Base-by-base conservation (phyloP, 2,888 invertebrate species). In the Ischnus inquisitorius region DNA sequence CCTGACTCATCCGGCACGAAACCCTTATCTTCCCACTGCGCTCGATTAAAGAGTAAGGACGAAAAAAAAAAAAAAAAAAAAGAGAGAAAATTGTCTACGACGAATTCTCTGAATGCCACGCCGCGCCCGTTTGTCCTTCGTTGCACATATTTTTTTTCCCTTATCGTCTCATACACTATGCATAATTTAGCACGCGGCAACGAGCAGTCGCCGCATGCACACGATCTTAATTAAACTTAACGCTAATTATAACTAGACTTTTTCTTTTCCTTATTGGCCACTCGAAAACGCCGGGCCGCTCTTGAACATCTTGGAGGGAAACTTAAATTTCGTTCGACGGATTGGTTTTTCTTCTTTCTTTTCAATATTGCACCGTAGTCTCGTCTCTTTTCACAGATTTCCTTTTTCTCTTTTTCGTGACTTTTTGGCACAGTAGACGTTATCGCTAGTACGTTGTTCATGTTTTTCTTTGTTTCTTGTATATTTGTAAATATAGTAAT, bases 281-380 rank as follows among this genome's bases (percentile, higher is more conserved):
- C 78, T 85, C 88, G 86, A 88, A 87, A 64, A 87, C 83, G 81
- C 85, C 88, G 86, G 88, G 85, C 85, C 86, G 87, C 84, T 84
- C 81, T 82, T 80, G 78, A 81, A 82, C 60, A 60, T 86, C 65
- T 84, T 88, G 87, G 87, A 88, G 87, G 88, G 88, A 88, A 88
- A 87, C 81, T 84, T 78, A 85, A 87, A 74, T 87, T 82, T 83
- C 83, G 86, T 83, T 84, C 86, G 88, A 88, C 81, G 84, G 86
- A 87, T 84, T 88, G 67, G n/a, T 78, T 72, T 51, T 43, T 16
- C 22, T 28, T 60, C 34, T 34, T 77, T n/a, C n/a, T 48, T 57
- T 25, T 68, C 41, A 46, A 10, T 65, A 25, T 57, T 43, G 65
- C 64, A 22, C 64, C 43, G 28, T 16, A 46, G 48, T 14, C 8